Evolutionary conservation across 2,113 vertebrate species (phyloP).

Genomic region (Dromiciops gliroides): DNA sequence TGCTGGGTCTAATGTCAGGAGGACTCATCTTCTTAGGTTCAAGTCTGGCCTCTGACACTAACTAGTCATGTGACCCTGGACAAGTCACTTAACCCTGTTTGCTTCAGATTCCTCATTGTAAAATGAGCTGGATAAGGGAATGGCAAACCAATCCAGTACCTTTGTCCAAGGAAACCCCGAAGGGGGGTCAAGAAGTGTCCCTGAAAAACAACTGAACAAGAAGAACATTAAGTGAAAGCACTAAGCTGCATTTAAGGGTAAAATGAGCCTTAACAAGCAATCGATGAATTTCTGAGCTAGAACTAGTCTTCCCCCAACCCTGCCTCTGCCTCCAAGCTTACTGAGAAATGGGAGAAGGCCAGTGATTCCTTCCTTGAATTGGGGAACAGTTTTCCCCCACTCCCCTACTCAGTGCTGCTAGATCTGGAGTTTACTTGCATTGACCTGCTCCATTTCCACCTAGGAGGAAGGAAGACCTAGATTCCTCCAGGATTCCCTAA

Average conservation of each 20-base stretch:
- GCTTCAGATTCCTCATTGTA: not conserved
- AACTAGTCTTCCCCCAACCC: not conserved
- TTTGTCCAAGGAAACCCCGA: not conserved
- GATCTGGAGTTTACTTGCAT: too few species aligned
- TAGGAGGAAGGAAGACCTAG: not conserved
- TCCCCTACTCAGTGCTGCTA: not conserved
- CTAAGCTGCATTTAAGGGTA: not conserved
- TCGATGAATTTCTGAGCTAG: not conserved
- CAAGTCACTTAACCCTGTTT: not conserved
- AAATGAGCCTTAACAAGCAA: not conserved
- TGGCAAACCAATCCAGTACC: too few species aligned
- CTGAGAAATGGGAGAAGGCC: not conserved
- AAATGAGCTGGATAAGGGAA: not conserved
- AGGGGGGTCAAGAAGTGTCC: not conserved
- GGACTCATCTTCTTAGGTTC: not conserved
- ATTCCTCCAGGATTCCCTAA: not conserved
- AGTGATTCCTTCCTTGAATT: not conserved
- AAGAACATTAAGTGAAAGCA: not conserved
- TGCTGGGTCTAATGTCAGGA: not conserved
- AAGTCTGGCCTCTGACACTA: not conserved
- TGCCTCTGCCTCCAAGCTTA: not conserved
- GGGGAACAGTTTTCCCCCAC: not conserved
- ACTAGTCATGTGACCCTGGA: not conserved
- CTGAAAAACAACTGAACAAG: not conserved
- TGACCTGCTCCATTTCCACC: not conserved